Evolutionary conservation across 1,140 invertebrate species (phyloP).

Genomic region (Panagrolaimus sp.): DNA sequence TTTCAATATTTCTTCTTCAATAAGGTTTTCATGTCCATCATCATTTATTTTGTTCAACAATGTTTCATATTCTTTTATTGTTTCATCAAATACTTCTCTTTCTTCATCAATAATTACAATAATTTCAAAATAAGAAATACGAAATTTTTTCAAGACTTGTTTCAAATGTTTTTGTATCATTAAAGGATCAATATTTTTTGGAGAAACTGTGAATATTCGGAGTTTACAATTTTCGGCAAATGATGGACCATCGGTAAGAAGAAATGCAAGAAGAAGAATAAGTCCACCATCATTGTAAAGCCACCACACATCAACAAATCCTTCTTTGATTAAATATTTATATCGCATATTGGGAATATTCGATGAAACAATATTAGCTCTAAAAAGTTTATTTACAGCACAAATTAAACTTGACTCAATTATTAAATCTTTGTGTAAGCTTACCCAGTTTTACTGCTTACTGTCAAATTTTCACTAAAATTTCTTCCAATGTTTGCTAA

Average conservation of each 20-base stretch:
- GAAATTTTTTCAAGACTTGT: constrained; percentile 29
- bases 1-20: constrained; percentile 29
- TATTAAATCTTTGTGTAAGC: too few species aligned
- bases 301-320: constrained; percentile 82
- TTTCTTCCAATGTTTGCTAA: too few species aligned
- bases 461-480: too few species aligned
- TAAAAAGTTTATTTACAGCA: too few species aligned
- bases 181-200: constrained; percentile 26
- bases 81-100: constrained; percentile 32
- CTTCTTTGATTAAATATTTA: neutral
- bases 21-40: constrained; percentile 12
- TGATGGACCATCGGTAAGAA: constrained; percentile 30
- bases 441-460: too few species aligned
- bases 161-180: constrained; percentile 26
- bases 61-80: constrained; percentile 34
- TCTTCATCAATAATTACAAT: constrained; percentile 31
- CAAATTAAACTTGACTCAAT: too few species aligned
- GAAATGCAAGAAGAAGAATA: constrained; percentile 30
- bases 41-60: constrained; percentile 31
- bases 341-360: too few species aligned
- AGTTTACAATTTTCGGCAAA: constrained; percentile 34
- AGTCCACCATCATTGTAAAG: constrained; percentile 84
- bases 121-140: constrained; percentile 29
- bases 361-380: too few species aligned
- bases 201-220: constrained; percentile 38